phyloP scores from a whole-genome alignment of 2,113 vertebrate species.

The Channa maculata region DNA sequence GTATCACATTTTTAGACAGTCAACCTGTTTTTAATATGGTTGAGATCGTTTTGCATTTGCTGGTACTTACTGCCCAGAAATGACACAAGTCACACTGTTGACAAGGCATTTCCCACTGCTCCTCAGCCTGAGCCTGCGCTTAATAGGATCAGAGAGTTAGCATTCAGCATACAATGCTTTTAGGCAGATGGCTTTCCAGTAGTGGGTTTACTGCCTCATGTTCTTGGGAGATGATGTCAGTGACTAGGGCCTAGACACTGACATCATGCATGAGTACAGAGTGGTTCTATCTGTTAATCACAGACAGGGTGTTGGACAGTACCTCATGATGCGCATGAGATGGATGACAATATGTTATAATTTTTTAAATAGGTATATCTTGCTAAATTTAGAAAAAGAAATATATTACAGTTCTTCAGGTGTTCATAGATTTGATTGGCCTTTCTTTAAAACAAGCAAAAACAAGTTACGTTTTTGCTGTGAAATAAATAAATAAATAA shows the following conservation, averaged over 20 bases:
- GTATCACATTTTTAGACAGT: not conserved
- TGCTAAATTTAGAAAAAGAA: too few relatives aligned
- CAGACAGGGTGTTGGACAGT: not conserved
- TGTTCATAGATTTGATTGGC: too few relatives aligned
- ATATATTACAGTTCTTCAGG: too few relatives aligned
- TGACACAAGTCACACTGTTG: constrained; percentile 22
- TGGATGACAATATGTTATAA: not conserved
- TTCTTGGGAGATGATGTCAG: constrained; percentile 37
- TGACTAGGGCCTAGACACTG: not conserved
- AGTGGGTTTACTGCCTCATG: constrained; percentile 49
- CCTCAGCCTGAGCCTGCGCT: constrained; percentile 46
- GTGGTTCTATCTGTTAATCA: not conserved
- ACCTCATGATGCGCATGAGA: not conserved
- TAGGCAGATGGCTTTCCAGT: constrained; percentile 39
- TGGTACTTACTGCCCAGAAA: not conserved
- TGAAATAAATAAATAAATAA: too few relatives aligned
- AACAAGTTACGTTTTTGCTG: too few relatives aligned
- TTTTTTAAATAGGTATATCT: too few relatives aligned
- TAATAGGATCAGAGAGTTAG: constrained; percentile 67
- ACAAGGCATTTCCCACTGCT: constrained; percentile 38
- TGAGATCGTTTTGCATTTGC: constrained; percentile 6
- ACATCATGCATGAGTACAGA: constrained; percentile 10
- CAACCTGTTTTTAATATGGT: not conserved
- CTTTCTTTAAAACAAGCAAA: too few relatives aligned
- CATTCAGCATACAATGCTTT: constrained; percentile 34